phyloP scores from a whole-genome alignment of 2,888 invertebrate genomes.

The Cremastinae sp. region DNA sequence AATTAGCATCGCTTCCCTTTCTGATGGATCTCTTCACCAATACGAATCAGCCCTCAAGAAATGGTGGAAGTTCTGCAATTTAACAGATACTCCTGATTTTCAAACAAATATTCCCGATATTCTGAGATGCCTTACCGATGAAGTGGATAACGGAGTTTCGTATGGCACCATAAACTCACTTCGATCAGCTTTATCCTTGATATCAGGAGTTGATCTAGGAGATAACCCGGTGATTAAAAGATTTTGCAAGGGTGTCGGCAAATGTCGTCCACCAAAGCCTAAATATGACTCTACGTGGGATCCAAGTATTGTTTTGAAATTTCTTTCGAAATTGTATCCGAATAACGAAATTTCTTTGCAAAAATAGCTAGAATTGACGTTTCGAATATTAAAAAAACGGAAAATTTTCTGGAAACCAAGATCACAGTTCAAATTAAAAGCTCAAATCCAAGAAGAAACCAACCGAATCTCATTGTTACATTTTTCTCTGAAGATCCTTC shows the following conservation, averaged over 20 bases:
- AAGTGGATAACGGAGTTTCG: slow-evolving; percentile 36
- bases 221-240: slow-evolving; percentile 49
- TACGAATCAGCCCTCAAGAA: slow-evolving; percentile 41
- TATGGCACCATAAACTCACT: slow-evolving; percentile 46
- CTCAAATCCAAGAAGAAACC: too few species aligned
- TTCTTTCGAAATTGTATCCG: slow-evolving; percentile 34
- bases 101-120: slow-evolving; percentile 29
- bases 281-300: slow-evolving; percentile 64
- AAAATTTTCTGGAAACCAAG: too few species aligned
- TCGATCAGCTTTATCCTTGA: slow-evolving; percentile 47
- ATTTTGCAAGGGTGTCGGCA: slow-evolving; percentile 61
- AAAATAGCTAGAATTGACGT: slow-evolving; percentile 43
- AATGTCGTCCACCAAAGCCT: slow-evolving; percentile 50
- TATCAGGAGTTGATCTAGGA: slow-evolving; percentile 53
- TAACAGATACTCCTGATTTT: neutral
- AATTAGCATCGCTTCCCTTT: slow-evolving; percentile 37
- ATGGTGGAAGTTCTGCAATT: slow-evolving; percentile 45
- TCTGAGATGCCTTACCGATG: slow-evolving; percentile 44
- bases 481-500: too few species aligned
- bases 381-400: slow-evolving; percentile 57
- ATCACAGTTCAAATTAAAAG: too few species aligned
- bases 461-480: too few species aligned
- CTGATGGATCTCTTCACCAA: slow-evolving; percentile 33
- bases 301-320: slow-evolving; percentile 60
- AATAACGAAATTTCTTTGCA: slow-evolving; percentile 48